Base-by-base conservation (phyloP, 2,113 vertebrate genomes). In the Misgurnus anguillicaudatus region DNA sequence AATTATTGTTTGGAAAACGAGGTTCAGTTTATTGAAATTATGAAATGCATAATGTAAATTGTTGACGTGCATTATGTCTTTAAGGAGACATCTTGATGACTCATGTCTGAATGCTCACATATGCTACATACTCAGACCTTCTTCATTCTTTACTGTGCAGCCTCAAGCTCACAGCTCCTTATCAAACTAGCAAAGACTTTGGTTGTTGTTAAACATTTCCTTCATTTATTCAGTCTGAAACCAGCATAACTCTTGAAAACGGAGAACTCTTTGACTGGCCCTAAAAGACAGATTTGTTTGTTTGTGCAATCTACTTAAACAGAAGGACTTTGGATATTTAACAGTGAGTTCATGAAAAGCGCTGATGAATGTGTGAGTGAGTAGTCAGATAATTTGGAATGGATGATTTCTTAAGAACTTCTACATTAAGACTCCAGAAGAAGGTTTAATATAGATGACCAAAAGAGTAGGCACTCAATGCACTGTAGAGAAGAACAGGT, bases 101-200 rank as follows among this genome's bases (percentile, higher is more conserved):
- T 85, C 75, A 78, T 65, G 78, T 39, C 76, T 76, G 38, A 51
- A 4, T 75, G 78, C 19, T 21, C 2, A 47, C 63, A 19, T 78
- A 45, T 75, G 63, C 60, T 14, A 24, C 64, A 24, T 39, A 53
- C 10, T 78, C 51, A 70, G 74, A 64, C n/a, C 16, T 19, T 47
- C 24, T 19, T 61, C 39, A 31, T 70, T 60, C 48, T 53, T 62
- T 58, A 64, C 39, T 48, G 48, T 63, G 73, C 31, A 74, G 60
- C 68, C 38, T 71, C 21, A 64, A 63, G 51, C 21, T 53, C 65
- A 69, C 67, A 51, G 71, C 70, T 55, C 41, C 65, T 51, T 58
- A 81, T 48, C 24, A 36, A 24, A 57, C 62, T 68, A 16, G 39
- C 36, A 11, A n/a, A 75, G 21, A 42, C 11, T 13, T 51, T 1